Conservation (phyloP, 2,797 vertebrate genomes). For the Clarias fuscus region DNA sequence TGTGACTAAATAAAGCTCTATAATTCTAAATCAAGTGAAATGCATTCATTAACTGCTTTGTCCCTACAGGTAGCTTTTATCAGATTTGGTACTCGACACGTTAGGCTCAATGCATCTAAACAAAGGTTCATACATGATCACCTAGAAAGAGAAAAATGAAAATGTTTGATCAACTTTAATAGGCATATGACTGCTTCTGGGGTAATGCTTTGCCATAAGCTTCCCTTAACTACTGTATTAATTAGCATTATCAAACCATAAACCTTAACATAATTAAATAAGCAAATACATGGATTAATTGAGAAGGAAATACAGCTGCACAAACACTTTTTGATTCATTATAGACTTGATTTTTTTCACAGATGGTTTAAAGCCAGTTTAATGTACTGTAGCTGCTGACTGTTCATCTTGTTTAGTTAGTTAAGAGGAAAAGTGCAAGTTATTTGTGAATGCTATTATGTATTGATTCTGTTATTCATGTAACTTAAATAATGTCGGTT, state of each 20-base stretch:
- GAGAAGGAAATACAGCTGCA: neutral
- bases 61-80: slow-evolving; percentile 20
- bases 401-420: neutral
- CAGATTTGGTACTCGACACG: slow-evolving; percentile 28
- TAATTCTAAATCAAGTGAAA: slow-evolving; percentile 35
- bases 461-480: neutral
- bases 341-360: neutral
- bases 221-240: neutral
- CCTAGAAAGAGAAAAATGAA: slow-evolving; percentile 33
- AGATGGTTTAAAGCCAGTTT: neutral
- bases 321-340: neutral
- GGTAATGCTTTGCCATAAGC: neutral
- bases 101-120: slow-evolving; percentile 36
- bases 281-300: neutral
- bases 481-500: neutral
- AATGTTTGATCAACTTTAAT: slow-evolving; percentile 1
- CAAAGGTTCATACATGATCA: slow-evolving; percentile 19
- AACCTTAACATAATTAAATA: neutral
- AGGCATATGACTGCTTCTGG: slow-evolving; percentile 15
- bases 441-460: neutral
- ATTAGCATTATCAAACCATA: neutral
- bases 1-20: slow-evolving; percentile 6
- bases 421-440: neutral
- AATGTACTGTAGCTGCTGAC: neutral
- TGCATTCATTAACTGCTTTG: slow-evolving; percentile 16